A percentile compares a stretch with the other conserved stretches of the same genome.
These are phyloP conservation scores for Nomada goodeniana DNA, from an alignment of 2,888 invertebrate genomes.

Conservation along the genomic window DNA sequence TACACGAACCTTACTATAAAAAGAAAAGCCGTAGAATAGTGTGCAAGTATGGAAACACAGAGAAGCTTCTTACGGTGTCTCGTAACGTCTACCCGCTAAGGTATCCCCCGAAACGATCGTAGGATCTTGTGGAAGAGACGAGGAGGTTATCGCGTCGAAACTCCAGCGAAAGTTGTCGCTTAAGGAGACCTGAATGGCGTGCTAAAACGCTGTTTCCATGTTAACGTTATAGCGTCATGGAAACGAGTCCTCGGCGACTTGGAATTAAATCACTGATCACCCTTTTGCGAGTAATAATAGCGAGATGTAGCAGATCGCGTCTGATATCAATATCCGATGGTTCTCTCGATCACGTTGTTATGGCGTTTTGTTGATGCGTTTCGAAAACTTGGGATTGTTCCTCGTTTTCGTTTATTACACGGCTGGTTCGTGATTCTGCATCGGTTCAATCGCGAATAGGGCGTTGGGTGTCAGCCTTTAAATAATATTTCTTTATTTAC, in stretches of 20 bases:
- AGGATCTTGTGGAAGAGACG: not conserved
- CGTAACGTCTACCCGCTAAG: constrained; percentile 47
- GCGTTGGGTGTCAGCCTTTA: too few relatives aligned
- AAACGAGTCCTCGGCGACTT: constrained; percentile 17
- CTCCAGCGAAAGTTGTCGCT: constrained; percentile 40
- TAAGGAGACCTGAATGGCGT: constrained; percentile 30
- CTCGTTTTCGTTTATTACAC: too few relatives aligned
- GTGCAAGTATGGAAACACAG: constrained; percentile 5
- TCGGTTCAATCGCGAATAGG: too few relatives aligned
- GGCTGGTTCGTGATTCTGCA: too few relatives aligned
- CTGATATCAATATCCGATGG: not conserved
- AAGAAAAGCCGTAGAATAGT: constrained; percentile 25
- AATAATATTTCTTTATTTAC: too few relatives aligned
- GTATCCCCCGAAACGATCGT: constrained; percentile 32
- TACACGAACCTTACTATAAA: constrained; percentile 10
- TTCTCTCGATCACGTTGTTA: not conserved
- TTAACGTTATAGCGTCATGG: constrained; percentile 25
- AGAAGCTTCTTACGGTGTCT: constrained; percentile 40
- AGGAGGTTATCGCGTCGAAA: constrained; percentile 4
- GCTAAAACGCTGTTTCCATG: constrained; percentile 50
- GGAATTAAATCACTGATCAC: constrained; percentile 41
- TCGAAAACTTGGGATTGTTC: not conserved
- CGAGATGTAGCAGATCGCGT: not conserved
- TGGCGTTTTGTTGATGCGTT: not conserved
- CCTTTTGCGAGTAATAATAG: not conserved